Conservation (phyloP, 1,140 invertebrate species). For the Apis laboriosa region DNA sequence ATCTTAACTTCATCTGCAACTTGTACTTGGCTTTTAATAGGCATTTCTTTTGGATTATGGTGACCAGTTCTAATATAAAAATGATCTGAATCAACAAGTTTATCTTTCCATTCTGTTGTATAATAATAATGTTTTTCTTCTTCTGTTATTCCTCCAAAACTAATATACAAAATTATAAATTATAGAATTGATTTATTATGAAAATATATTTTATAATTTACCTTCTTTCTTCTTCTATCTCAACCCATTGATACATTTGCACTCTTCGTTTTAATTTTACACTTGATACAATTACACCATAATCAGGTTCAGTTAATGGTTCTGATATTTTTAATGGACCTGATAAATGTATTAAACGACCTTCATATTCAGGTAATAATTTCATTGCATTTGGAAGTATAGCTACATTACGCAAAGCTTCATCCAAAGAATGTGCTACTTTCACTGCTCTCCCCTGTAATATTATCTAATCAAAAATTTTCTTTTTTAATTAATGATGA, state of each 20-base stretch:
- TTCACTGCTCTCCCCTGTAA: slow-evolving; percentile 86
- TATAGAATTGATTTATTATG: slow-evolving; percentile 18
- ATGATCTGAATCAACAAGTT: slow-evolving; percentile 87
- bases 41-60: slow-evolving; percentile 88
- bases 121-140: slow-evolving; percentile 86
- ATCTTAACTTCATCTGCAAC: slow-evolving; percentile 82
- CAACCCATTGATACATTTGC: slow-evolving; percentile 96
- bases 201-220: slow-evolving; percentile 56
- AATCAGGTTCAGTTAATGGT: slow-evolving; percentile 90
- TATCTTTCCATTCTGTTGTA: slow-evolving; percentile 90
- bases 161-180: slow-evolving; percentile 67
- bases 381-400: slow-evolving; percentile 81
- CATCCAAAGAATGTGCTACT: slow-evolving; percentile 86
- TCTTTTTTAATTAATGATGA: slow-evolving; percentile 25
- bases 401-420: slow-evolving; percentile 84
- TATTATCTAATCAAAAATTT: slow-evolving; percentile 25
- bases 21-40: slow-evolving; percentile 84
- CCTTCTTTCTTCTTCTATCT: slow-evolving; percentile 85
- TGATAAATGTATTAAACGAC: slow-evolving; percentile 88
- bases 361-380: slow-evolving; percentile 85
- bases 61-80: slow-evolving; percentile 89
- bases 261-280: slow-evolving; percentile 88
- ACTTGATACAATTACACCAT: slow-evolving; percentile 88
- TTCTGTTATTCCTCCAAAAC: slow-evolving; percentile 64
- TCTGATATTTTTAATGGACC: slow-evolving; percentile 88